Evolutionary conservation across 1,140 invertebrate species (phyloP).

Genomic region (Telenomus remus): DNA sequence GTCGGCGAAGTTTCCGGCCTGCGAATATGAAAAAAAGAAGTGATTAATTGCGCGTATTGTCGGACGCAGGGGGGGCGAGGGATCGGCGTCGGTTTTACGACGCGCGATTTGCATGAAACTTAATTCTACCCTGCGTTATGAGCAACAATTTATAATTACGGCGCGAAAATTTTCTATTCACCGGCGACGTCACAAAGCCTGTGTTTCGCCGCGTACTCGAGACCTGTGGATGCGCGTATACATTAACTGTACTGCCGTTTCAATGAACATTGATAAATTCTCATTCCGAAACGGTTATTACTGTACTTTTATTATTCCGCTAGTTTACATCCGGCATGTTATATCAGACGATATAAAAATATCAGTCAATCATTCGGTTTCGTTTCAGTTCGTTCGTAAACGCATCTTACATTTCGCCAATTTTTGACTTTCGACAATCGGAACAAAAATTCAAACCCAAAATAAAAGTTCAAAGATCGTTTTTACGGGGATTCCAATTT

Average conservation of each 20-base stretch:
- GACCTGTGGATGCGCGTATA: conserved; percentile 22
- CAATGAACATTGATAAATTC: conserved; percentile 32
- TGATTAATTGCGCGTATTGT: conserved; percentile 26
- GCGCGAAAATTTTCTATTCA: conserved; percentile 39
- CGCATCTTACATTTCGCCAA: too few relatives aligned
- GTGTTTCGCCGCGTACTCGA: conserved; percentile 12
- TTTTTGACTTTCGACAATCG: too few relatives aligned
- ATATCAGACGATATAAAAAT: not conserved
- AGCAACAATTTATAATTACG: conserved; percentile 27
- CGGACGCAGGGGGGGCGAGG: too few relatives aligned
- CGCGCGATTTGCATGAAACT: conserved; percentile 27
- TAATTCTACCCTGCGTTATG: conserved; percentile 23
- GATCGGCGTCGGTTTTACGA: conserved; percentile 1
- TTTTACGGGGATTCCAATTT: too few relatives aligned
- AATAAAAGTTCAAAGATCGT: too few relatives aligned
- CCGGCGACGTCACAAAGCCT: conserved; percentile 30
- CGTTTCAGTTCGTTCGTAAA: too few relatives aligned
- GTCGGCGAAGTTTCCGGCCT: too few relatives aligned
- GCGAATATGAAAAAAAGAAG: too few relatives aligned
- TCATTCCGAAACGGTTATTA: conserved; percentile 17
- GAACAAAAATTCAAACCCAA: too few relatives aligned
- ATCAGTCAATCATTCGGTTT: too few relatives aligned
- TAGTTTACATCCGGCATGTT: conserved; percentile 3
- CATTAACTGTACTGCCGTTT: conserved; percentile 21
- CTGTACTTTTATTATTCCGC: conserved; percentile 6